Evolutionary conservation across 2,113 vertebrate species (phyloP), one percentile per base, ranked within the genome.

Genomic region (Gasterosteus aculeatus): DNA sequence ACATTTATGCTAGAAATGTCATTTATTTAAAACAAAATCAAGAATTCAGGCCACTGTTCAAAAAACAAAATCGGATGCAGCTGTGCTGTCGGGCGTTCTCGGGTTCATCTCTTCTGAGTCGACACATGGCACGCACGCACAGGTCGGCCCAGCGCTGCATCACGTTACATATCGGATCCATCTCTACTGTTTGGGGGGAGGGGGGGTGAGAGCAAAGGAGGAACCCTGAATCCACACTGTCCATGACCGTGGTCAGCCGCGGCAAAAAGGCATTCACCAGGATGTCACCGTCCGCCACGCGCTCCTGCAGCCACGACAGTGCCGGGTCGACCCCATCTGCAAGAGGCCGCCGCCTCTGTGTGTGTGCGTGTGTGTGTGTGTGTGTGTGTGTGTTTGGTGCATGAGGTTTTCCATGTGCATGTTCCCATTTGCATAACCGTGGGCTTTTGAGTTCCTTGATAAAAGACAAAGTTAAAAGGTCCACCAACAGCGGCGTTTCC

Each of bases 221-320:
- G 54, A 73, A 61, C 44, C 71, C 70, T 41, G 69, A 42, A 51
- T 81, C 83, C 84, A 75, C 69, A 59, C 83, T 83, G 77, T 53
- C 61, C 72, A 90, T 88, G 85, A 88, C 82, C 83, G 86, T 76
- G 86, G 85, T 84, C 78, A 84, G 87, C 85, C 84, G 89, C 89
- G 87, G 87, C 84, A 79, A 90, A 90, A 90, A 87, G 81, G 83
- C 89, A 87, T 88, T 86, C 61, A 90, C 87, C 87, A 84, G 81
- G 79, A 78, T 84, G 89, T 90, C 89, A 88, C 44, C 15, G 53
- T 39, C 65, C 38, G 53, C 78, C 63, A 14, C 73, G 8, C 69
- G 33, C 19, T 60, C 46, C 54, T 19, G 47, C 18, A n/a, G 18
- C 64, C 19, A 18, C 35, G 35, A 74, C 77, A 71, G 49, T 2